A percentile compares a stretch with the other conserved stretches of the same genome.
These are phyloP conservation scores for Agonopterix arenella DNA, from an alignment of 2,888 invertebrate genomes.

Conservation along the genomic window DNA sequence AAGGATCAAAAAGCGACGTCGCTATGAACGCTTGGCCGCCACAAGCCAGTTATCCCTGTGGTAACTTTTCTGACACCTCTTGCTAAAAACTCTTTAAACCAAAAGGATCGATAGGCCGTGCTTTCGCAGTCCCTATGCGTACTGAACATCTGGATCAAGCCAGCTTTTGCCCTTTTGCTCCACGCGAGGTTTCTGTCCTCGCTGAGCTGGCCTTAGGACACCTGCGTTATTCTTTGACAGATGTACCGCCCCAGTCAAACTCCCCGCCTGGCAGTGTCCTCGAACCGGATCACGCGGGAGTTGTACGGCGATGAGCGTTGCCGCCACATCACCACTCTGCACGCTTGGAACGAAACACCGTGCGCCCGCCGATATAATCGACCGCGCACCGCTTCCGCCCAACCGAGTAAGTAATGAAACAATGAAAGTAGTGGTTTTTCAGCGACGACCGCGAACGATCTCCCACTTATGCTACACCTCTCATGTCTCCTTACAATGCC, in stretches of 20 bases:
- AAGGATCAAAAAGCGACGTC: slow-evolving; percentile 84
- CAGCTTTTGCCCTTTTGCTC: slow-evolving; percentile 83
- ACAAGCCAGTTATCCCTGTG: slow-evolving; percentile 83
- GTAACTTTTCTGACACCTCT: slow-evolving; percentile 83
- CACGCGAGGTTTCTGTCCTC: slow-evolving; percentile 83
- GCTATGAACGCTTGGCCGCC: slow-evolving; percentile 80
- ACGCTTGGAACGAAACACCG: slow-evolving; percentile 62
- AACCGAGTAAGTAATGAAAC: slow-evolving; percentile 41
- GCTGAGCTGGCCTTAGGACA: too few relatives aligned
- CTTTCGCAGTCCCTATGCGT: slow-evolving; percentile 80
- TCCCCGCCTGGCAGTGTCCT: slow-evolving; percentile 79
- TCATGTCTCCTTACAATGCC: slow-evolving; percentile 79
- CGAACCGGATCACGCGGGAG: slow-evolving; percentile 70
- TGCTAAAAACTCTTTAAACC: slow-evolving; percentile 73
- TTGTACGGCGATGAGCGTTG: slow-evolving; percentile 20
- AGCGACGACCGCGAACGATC: slow-evolving; percentile 44
- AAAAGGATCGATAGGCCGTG: slow-evolving; percentile 82
- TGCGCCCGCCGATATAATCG: slow-evolving; percentile 23
- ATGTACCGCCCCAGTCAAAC: slow-evolving; percentile 82
- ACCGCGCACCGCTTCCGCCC: slow-evolving; percentile 32
- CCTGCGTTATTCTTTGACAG: too few relatives aligned
- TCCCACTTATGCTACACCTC: slow-evolving; percentile 78
- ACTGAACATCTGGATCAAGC: slow-evolving; percentile 82
- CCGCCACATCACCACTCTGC: slow-evolving; percentile 70
- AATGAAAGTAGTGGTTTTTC: slow-evolving; percentile 46